Evolutionary conservation across 2,113 vertebrate genomes (phyloP).

Genomic region (Saccopteryx leptura): DNA sequence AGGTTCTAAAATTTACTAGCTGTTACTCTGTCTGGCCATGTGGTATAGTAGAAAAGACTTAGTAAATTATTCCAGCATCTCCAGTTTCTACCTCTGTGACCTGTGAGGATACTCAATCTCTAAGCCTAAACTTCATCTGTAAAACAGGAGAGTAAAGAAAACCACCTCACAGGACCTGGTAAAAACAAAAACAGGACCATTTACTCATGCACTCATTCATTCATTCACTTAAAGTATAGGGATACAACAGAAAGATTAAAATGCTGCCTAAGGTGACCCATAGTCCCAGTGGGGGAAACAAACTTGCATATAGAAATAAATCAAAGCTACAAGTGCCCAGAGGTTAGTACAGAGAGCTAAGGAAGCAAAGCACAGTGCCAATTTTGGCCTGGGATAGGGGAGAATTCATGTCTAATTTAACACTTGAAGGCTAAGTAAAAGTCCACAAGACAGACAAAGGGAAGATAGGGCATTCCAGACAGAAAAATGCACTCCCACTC

Average conservation of each 20-base stretch:
- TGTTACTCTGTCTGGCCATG: slow-evolving; percentile 1
- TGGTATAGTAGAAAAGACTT: slow-evolving; percentile 33
- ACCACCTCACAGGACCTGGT: neutral
- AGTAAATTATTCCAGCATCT: neutral
- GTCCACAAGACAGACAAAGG: slow-evolving; percentile 12
- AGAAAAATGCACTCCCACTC: slow-evolving; percentile 8
- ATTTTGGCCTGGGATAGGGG: neutral
- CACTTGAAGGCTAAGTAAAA: slow-evolving; percentile 42
- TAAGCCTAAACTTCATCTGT: neutral
- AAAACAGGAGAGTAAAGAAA: slow-evolving; percentile 29
- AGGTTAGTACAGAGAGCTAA: neutral
- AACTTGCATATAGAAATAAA: slow-evolving; percentile 63
- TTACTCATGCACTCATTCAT: slow-evolving; percentile 24
- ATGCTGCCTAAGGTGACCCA: neutral
- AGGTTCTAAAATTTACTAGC: slow-evolving; percentile 50
- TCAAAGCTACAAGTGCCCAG: slow-evolving; percentile 42
- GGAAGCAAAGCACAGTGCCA: slow-evolving; percentile 34
- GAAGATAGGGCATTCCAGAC: neutral
- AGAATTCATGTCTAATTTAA: slow-evolving; percentile 39
- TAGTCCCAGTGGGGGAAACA: neutral
- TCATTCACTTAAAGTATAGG: slow-evolving; percentile 9
- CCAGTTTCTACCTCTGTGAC: neutral
- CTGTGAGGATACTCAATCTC: slow-evolving; percentile 25
- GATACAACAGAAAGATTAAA: slow-evolving; percentile 9
- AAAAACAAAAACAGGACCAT: slow-evolving; percentile 43